phyloP scores from a whole-genome alignment of 2,888 invertebrate species.

The Cactoblastis cactorum region DNA sequence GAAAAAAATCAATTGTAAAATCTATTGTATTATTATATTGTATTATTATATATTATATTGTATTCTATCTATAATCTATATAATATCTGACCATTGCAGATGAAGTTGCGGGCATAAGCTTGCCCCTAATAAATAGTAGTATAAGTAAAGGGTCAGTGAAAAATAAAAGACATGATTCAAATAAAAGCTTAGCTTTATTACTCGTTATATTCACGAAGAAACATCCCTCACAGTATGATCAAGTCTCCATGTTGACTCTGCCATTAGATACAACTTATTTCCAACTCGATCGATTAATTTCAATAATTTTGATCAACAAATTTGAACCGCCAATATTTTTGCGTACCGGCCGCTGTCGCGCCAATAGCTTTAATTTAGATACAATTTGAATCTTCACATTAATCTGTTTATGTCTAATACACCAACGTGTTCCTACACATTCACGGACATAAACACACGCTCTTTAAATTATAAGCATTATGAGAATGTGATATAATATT shows the following conservation, averaged over 20 bases:
- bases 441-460: conserved; percentile 80
- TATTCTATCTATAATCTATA: no score
- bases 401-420: conserved; percentile 68
- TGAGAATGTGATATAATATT: conserved; percentile 79
- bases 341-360: conserved; percentile 33
- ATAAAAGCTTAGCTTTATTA: conserved; percentile 89
- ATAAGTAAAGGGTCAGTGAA: conserved; percentile 1
- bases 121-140: no score
- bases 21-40: no score
- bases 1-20: no score
- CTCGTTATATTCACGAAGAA: conserved; percentile 84
- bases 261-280: conserved; percentile 58
- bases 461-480: conserved; percentile 79
- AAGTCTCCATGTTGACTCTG: conserved; percentile 64
- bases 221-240: conserved; percentile 76
- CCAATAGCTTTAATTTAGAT: conserved; percentile 51
- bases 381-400: conserved; percentile 59
- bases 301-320: conserved; percentile 67
- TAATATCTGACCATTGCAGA: no score
- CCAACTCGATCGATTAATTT: conserved; percentile 55
- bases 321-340: conserved; percentile 60
- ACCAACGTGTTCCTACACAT: conserved; percentile 76
- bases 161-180: conserved; percentile 76
- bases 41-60: no score
- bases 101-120: no score